Evolutionary conservation across 2,797 vertebrate species (phyloP).

Genomic region (Uromys caudimaculatus): DNA sequence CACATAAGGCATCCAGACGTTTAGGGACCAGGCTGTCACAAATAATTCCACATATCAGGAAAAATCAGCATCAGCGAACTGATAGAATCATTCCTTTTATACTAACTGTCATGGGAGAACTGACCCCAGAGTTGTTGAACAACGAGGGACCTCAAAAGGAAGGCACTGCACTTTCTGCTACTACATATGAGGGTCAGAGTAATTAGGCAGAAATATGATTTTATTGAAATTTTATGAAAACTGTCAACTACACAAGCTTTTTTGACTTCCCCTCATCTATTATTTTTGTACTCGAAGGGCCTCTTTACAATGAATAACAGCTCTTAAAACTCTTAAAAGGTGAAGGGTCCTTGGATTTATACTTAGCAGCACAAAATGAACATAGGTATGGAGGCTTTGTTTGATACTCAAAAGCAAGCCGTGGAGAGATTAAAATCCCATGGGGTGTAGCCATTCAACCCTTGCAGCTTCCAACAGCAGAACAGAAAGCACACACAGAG

Average conservation of each 20-base stretch:
- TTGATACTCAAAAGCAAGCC: constrained; percentile 60
- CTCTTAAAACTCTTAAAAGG: constrained; percentile 58
- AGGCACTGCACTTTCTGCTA: background rate
- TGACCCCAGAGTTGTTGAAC: background rate
- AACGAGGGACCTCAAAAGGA: constrained; percentile 46
- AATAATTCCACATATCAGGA: background rate
- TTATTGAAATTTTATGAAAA: constrained; percentile 21
- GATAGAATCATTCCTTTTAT: constrained; percentile 4
- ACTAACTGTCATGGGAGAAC: background rate
- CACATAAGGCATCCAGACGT: background rate
- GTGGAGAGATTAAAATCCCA: constrained; percentile 27
- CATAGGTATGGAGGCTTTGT: background rate
- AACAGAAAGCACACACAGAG: background rate
- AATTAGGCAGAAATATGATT: constrained; percentile 8
- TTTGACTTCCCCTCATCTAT: constrained; percentile 30
- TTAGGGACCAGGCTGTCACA: background rate
- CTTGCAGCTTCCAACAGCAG: background rate
- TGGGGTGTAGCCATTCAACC: background rate
- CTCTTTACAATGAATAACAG: constrained; percentile 37
- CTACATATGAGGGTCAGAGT: background rate
- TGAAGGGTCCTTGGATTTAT: constrained; percentile 50
- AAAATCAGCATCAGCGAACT: background rate
- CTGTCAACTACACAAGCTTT: constrained; percentile 51
- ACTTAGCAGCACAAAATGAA: constrained; percentile 49
- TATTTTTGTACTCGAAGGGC: constrained; percentile 19